These are phyloP conservation scores for Danio jaintianensis DNA, from an alignment of 2,797 vertebrate genomes.

Conservation along the genomic window DNA sequence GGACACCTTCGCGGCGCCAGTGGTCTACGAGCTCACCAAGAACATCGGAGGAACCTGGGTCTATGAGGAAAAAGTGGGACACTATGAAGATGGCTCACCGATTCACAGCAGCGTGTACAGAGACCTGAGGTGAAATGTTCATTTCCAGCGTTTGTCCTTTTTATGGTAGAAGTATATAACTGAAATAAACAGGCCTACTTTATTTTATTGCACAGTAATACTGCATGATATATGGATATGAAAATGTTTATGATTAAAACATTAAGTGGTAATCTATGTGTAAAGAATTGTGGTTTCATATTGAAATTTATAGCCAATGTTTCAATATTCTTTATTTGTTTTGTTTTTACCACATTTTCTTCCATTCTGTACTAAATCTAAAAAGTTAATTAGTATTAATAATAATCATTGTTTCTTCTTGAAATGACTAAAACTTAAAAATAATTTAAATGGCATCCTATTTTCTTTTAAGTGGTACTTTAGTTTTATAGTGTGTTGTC, in stretches of 20 bases:
- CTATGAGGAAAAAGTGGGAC: constrained; percentile 65
- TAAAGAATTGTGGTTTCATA: background rate
- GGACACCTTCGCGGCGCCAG: constrained; percentile 66
- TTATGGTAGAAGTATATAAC: background rate
- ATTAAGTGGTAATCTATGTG: background rate
- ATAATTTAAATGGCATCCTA: no score
- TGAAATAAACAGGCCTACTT: no score
- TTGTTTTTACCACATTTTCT: background rate
- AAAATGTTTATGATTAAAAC: background rate
- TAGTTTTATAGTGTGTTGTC: background rate
- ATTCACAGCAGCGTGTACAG: constrained; percentile 76
- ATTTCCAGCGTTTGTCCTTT: background rate
- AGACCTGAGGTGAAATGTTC: constrained; percentile 67
- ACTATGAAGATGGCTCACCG: constrained; percentile 51
- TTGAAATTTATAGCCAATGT: background rate
- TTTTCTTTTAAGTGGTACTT: background rate
- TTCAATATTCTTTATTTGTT: background rate
- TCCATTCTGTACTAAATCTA: background rate
- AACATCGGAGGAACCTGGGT: constrained; percentile 75
- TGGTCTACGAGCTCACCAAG: constrained; percentile 69
- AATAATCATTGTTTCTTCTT: no score
- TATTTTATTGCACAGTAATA: background rate
- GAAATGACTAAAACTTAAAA: no score
- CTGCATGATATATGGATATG: background rate
- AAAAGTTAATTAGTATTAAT: no score